phyloP scores from a whole-genome alignment of 2,113 vertebrate genomes.

The Brachyhypopomus gauderio region DNA sequence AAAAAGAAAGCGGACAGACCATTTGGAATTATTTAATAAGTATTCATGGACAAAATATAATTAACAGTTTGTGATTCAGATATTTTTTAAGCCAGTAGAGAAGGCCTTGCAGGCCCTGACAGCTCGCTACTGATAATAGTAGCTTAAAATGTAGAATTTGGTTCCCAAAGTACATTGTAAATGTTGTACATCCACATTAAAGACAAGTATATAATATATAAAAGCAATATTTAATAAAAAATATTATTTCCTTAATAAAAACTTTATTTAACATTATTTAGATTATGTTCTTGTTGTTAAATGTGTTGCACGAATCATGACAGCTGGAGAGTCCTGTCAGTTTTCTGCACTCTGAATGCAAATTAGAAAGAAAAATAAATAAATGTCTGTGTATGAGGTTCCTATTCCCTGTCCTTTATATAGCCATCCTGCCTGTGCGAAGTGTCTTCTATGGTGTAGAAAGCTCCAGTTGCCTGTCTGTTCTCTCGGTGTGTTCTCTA shows the following conservation, averaged over 20 bases:
- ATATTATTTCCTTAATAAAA: neutral
- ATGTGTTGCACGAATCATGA: neutral
- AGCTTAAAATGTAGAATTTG: no score
- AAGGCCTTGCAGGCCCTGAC: no score
- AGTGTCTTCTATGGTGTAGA: slow-evolving; percentile 37
- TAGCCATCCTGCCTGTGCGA: slow-evolving; percentile 35
- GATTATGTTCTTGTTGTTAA: neutral
- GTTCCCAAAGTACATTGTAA: no score
- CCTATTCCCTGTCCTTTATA: slow-evolving; percentile 35
- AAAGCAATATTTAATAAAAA: neutral
- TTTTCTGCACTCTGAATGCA: slow-evolving; percentile 11
- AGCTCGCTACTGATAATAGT: no score
- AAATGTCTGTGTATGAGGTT: slow-evolving; percentile 14
- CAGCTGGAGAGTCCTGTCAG: neutral
- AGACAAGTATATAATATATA: neutral
- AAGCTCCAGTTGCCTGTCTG: slow-evolving; percentile 33
- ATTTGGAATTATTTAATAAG: no score
- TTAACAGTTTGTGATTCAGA: no score
- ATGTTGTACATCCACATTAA: no score
- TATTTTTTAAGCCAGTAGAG: no score
- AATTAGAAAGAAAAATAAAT: slow-evolving; percentile 17
- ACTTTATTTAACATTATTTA: slow-evolving; percentile 1
- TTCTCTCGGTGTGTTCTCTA: slow-evolving; percentile 27
- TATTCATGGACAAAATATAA: no score
- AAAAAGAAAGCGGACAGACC: no score